Base-by-base conservation (phyloP, 2,797 vertebrate species). In the Megaceryle alcyon region DNA sequence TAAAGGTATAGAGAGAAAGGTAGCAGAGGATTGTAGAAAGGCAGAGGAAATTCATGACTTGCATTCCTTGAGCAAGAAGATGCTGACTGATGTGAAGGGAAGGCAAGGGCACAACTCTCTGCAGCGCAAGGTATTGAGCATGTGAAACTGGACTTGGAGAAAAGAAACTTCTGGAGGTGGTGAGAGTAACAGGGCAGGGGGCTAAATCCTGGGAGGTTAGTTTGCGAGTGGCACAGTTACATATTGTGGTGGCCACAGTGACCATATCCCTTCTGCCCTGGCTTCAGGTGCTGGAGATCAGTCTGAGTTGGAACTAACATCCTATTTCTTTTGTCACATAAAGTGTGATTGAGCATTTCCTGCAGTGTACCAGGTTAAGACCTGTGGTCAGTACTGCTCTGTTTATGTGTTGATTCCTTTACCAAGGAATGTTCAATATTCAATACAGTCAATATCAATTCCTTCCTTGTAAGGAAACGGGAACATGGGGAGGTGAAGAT, bases 231-330 rank as follows among this genome's bases (percentile, higher is more conserved):
- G 41, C 54, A 72, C 66, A 80, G 25, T 33, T 41, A 17, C 2
- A 14, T 13, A 22, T 1, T 53, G 19, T 41, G 2, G 10, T 8
- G 3, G 11, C 21, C 16, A 49, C 54, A 82, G 61, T 13, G 48
- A 75, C 0, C 1, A 75, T 18, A 37, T 10, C 25, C 14, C 28
- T 71, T 60, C 48, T 64, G 35, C 5, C 25, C 11, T 0, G 12
- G 44, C 25, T 86, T 14, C 48, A 60, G 9, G 28, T 43, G 37
- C 39, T 68, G 68, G 49, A 66, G 56, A 89, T 29, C 25, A 33
- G 18, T 48, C 39, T 77, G 75, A 82, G 63, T 1, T 71, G 26
- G 31, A 2, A 1, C 9, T 77, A 66, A 80, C 22, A 39, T 53
- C 0, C 0, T 37, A 82, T 35, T 85, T 87, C 22, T 87, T 89